Conservation (phyloP, 2,113 vertebrate genomes). For the Sigmodon hispidus region DNA sequence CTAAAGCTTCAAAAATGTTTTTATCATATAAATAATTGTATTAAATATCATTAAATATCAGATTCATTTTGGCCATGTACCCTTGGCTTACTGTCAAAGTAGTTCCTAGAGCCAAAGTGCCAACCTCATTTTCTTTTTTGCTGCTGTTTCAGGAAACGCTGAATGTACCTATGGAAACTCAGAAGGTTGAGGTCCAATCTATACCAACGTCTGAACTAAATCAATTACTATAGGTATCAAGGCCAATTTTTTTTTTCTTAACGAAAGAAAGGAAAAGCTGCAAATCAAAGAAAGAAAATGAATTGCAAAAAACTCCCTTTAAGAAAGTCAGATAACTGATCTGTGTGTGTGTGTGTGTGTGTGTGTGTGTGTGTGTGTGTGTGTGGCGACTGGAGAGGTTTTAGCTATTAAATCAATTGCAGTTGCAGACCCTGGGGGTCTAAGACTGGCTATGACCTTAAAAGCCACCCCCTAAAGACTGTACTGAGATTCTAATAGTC, state of each 20-base stretch:
- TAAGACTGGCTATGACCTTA: constrained; percentile 32
- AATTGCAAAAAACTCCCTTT: constrained; percentile 59
- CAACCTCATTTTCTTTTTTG: neutral
- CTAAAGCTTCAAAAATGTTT: neutral
- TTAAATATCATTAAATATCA: neutral
- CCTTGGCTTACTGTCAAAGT: neutral
- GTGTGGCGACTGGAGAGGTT: neutral
- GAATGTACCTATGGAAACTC: constrained; percentile 21
- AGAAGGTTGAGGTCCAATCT: neutral
- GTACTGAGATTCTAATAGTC: neutral
- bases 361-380: constrained; percentile 14
- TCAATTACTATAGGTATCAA: constrained; percentile 26
- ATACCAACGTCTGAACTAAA: constrained; percentile 45
- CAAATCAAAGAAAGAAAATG: constrained; percentile 56
- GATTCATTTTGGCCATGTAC: constrained; percentile 13
- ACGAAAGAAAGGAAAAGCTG: neutral
- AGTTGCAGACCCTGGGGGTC: neutral
- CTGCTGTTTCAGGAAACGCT: constrained; percentile 25
- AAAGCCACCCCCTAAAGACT: constrained; percentile 22
- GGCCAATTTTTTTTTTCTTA: neutral
- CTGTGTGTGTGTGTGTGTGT: neutral
- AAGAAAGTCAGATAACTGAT: constrained; percentile 52
- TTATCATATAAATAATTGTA: constrained; percentile 12
- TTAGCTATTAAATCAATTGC: constrained; percentile 48
- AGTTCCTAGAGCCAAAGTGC: neutral